Evolutionary conservation across 1,140 invertebrate species (phyloP), one percentile per base, ranked within the genome.

Genomic region (Potamilus streckersoni): DNA sequence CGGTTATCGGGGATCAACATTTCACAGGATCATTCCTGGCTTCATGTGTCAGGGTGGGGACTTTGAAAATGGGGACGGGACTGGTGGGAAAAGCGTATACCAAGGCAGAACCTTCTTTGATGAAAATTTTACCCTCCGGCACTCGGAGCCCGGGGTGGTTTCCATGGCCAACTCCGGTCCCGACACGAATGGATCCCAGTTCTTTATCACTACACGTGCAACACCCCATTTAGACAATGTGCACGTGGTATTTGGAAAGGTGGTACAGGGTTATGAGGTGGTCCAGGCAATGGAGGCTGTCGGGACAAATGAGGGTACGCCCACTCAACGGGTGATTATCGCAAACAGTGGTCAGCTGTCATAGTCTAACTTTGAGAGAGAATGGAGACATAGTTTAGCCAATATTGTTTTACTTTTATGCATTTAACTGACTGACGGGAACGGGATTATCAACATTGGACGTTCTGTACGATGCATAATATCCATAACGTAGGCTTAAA

Each of bases 221-320:
- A 99, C 98, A 16, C 91, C 95, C 31, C 99, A 98, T 98, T 92
- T 99, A 58, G 96, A 99, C 92, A 96, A 96, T 23, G 92, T 94
- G 73, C 97, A 99, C 88, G 96, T 96, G 6, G 94, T 98, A 11
- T 97, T 99, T 91, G 98, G 97, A 83, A 98, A 96, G 91, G 95
- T 97, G 67, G 81, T 97, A 38, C 93, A 94, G 83, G 96, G 96
- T 90, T 97, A 98, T 95, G 73, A 84, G 56, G 80, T 87, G 55
- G 84, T 88, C 2, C 74, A 76, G 23, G 78, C 81, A 65, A 85
- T 89, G 61, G 87, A 86, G 56, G 61, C 59, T n/a, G 70, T 76
- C 5, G 93, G 79, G 79, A 96, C 95, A 0, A 94, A 96, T 83
- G 89, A 49, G 38, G 38, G 38, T 8, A 49, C 38, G 11, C 38